Evolutionary conservation across 2,797 vertebrate species (phyloP).

Genomic region (Spea hammondii): DNA sequence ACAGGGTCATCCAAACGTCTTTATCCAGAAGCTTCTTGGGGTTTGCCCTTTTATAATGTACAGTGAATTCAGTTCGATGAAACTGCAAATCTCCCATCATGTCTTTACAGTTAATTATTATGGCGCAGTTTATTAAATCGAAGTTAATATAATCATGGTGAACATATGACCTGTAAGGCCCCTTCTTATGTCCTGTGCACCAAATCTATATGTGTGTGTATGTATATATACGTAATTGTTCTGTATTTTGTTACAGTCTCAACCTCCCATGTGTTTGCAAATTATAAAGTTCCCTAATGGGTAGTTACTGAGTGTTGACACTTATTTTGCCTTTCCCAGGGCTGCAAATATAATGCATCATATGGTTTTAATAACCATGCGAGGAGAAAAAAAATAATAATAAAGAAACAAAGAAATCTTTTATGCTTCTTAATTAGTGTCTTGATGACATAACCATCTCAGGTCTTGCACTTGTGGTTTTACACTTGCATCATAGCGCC

Average conservation of each 20-base stretch:
- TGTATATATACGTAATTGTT: no score
- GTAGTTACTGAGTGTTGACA: constrained; percentile 1
- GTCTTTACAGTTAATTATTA: no score
- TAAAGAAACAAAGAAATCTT: constrained; percentile 32
- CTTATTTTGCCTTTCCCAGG: constrained; percentile 13
- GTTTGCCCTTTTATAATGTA: no score
- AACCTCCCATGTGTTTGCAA: constrained; percentile 12
- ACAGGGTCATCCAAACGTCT: no score
- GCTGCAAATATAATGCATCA: constrained; percentile 25
- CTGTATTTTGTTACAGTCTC: constrained; percentile 1
- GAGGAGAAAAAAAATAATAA: not conserved
- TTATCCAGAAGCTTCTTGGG: no score
- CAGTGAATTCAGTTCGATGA: no score
- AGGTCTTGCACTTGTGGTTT: constrained; percentile 33
- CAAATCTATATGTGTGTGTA: no score
- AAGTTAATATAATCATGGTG: not conserved
- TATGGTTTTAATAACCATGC: constrained; percentile 32
- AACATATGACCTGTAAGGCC: constrained; percentile 24
- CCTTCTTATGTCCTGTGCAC: no score
- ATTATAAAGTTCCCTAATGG: constrained; percentile 27
- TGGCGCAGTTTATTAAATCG: not conserved
- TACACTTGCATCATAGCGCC: constrained; percentile 25
- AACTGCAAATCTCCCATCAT: no score
- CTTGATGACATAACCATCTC: constrained; percentile 27
- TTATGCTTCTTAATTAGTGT: constrained; percentile 34